phyloP scores from a whole-genome alignment of 2,888 invertebrate genomes.

The Netelia inedita region DNA sequence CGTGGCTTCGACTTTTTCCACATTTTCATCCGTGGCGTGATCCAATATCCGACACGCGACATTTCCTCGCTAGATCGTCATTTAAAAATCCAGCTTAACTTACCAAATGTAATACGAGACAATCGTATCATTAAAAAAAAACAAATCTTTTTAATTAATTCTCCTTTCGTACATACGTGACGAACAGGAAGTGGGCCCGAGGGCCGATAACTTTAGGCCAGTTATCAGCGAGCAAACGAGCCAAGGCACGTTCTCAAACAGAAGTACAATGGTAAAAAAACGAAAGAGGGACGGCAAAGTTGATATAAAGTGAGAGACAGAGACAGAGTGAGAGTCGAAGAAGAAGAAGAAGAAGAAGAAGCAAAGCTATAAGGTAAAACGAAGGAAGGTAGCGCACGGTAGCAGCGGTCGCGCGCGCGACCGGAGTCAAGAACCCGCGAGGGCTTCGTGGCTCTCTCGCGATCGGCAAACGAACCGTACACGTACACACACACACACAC shows the following conservation, averaged over 20 bases:
- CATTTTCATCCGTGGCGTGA: neutral
- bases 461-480: conserved; percentile 37
- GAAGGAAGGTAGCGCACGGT: conserved; percentile 65
- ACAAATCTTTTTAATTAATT: neutral
- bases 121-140: neutral
- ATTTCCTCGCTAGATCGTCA: neutral
- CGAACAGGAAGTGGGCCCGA: neutral
- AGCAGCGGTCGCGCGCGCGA: conserved; percentile 58
- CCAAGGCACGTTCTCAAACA: conserved; percentile 15
- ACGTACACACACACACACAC: neutral
- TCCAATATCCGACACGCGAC: neutral
- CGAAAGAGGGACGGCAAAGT: conserved; percentile 22
- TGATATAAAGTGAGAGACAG: conserved; percentile 12
- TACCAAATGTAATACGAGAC: too few relatives aligned
- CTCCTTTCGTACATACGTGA: neutral
- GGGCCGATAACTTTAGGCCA: neutral
- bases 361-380: conserved; percentile 30
- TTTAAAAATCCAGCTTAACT: too few relatives aligned
- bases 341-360: conserved; percentile 58
- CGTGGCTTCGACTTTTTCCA: neutral
- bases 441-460: conserved; percentile 67
- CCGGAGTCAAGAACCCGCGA: conserved; percentile 73
- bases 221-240: conserved; percentile 25
- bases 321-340: conserved; percentile 48
- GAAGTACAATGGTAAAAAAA: conserved; percentile 12